Evolutionary conservation across 2,888 invertebrate species (phyloP).

Genomic region (Orthosia gracilis): DNA sequence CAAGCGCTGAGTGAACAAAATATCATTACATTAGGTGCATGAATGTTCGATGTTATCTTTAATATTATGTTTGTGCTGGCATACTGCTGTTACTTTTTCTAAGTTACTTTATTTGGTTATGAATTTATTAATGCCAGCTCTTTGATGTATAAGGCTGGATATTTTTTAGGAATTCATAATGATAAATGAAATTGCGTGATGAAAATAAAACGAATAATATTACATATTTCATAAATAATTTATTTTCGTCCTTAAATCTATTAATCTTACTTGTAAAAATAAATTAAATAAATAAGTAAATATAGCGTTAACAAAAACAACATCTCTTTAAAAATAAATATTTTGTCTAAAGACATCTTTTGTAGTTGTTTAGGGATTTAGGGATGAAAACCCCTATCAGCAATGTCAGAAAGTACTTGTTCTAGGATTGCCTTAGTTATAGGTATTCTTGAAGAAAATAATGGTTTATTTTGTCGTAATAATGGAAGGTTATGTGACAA

Average conservation of each 20-base stretch:
- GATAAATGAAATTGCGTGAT: background rate
- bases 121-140: background rate
- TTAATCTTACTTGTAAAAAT: conserved; percentile 18
- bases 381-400: background rate
- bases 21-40: conserved; percentile 33
- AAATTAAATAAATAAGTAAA: conserved; percentile 37
- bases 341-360: background rate
- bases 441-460: conserved; percentile 34
- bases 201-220: background rate
- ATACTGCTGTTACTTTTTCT: conserved; percentile 4
- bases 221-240: conserved; percentile 5
- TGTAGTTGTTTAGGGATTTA: background rate
- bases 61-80: conserved; percentile 7
- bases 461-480: background rate
- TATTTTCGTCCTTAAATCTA: conserved; percentile 25
- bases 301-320: background rate
- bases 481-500: background rate
- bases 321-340: background rate
- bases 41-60: conserved; percentile 40
- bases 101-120: background rate
- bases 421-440: conserved; percentile 30
- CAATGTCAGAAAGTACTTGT: conserved; percentile 29
- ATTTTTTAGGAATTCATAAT: conserved; percentile 2
- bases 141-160: background rate
- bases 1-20: conserved; percentile 45